These are phyloP conservation scores for Myoxocephalus aenaeus DNA, from an alignment of 2,797 vertebrate species.

Conservation along the genomic window DNA sequence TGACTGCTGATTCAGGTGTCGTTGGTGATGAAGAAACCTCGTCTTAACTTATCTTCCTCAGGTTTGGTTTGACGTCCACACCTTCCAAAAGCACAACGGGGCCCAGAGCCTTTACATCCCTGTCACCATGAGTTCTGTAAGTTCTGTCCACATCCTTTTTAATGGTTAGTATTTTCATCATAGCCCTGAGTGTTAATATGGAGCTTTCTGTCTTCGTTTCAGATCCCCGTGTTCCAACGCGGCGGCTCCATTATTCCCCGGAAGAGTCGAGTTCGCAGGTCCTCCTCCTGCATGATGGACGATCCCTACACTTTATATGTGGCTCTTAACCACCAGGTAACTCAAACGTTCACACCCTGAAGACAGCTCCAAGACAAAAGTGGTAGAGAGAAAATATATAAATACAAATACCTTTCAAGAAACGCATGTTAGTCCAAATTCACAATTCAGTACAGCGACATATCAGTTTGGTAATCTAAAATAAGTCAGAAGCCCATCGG, in stretches of 20 bases:
- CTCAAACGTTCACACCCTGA: not conserved
- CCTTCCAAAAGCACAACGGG: conserved; percentile 89
- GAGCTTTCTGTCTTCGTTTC: conserved; percentile 7
- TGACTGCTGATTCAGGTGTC: not conserved
- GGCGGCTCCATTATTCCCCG: conserved; percentile 91
- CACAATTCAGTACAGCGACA: not conserved
- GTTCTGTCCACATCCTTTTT: conserved; percentile 32
- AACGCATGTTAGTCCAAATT: not conserved
- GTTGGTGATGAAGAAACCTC: not conserved
- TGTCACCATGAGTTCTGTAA: conserved; percentile 90
- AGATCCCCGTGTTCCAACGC: conserved; percentile 93
- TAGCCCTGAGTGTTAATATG: not conserved
- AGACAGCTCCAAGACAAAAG: not conserved
- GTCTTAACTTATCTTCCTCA: conserved; percentile 56
- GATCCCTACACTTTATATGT: conserved; percentile 92
- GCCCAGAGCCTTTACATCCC: conserved; percentile 90
- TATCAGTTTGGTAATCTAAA: not conserved
- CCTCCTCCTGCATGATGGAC: conserved; percentile 89
- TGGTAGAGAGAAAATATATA: not conserved
- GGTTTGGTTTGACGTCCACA: conserved; percentile 92
- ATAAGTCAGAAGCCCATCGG: not conserved
- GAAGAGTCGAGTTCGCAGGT: conserved; percentile 89
- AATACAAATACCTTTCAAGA: not conserved
- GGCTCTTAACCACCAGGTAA: conserved; percentile 88
- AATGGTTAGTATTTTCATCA: not conserved